phyloP scores from a whole-genome alignment of 2,888 invertebrate genomes.

The Trissolcus japonicus region DNA sequence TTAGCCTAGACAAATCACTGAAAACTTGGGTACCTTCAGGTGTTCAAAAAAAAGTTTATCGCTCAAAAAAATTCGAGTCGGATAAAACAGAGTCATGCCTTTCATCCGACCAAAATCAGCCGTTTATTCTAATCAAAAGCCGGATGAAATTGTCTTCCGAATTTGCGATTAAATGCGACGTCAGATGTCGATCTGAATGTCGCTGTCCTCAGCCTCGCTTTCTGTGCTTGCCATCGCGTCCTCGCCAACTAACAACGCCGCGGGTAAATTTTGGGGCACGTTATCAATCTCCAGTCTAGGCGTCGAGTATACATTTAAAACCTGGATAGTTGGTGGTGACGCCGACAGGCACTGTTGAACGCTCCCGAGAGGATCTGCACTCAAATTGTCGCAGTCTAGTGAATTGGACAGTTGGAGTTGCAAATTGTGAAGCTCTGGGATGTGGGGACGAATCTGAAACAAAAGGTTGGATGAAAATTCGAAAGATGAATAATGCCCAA shows the following conservation, averaged over 20 bases:
- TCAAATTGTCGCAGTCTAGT: conserved; percentile 69
- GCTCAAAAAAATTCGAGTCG: no score
- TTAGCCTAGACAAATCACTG: not conserved
- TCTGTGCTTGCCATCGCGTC: conserved; percentile 75
- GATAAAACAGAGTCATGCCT: not conserved
- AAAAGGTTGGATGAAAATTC: not conserved
- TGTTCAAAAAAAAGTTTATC: no score
- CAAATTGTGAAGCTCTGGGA: conserved; percentile 82
- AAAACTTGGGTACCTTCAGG: no score
- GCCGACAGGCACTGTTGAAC: conserved; percentile 73
- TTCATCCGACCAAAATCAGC: not conserved
- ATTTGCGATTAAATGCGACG: conserved; percentile 55
- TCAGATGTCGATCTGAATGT: conserved; percentile 76
- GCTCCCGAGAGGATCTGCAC: conserved; percentile 69
- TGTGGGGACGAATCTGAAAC: conserved; percentile 81
- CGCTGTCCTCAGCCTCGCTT: conserved; percentile 76
- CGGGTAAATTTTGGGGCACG: conserved; percentile 75
- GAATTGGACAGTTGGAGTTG: conserved; percentile 77
- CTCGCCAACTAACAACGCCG: conserved; percentile 75
- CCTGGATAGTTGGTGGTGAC: conserved; percentile 74
- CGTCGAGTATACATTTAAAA: conserved; percentile 75
- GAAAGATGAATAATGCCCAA: not conserved
- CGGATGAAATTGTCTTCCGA: not conserved
- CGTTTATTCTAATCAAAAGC: not conserved
- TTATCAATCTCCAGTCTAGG: conserved; percentile 74